Evolutionary conservation across 1,140 invertebrate genomes (phyloP).

Genomic region (Gryon sp.): DNA sequence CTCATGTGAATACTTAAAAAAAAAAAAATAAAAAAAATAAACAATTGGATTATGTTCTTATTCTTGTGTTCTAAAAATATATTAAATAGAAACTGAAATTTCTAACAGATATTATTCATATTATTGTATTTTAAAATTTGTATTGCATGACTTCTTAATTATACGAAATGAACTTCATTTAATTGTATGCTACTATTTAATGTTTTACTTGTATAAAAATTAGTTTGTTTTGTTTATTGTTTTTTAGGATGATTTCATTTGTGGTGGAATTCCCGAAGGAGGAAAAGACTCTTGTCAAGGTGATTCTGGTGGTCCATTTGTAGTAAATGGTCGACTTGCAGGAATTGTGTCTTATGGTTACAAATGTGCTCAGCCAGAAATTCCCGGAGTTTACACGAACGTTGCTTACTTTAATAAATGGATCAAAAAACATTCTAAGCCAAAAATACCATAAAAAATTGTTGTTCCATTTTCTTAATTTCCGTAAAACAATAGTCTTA

Average conservation of each 20-base stretch:
- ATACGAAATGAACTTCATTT: too few relatives aligned
- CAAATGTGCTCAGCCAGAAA: conserved; percentile 16
- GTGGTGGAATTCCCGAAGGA: conserved; percentile 41
- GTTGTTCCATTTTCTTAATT: too few relatives aligned
- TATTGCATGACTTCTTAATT: too few relatives aligned
- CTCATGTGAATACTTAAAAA: too few relatives aligned
- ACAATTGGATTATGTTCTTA: too few relatives aligned
- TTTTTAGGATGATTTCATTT: conserved; percentile 39
- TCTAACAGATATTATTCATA: too few relatives aligned
- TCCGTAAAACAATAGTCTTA: too few relatives aligned
- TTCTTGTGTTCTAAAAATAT: too few relatives aligned
- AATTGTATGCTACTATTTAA: not conserved
- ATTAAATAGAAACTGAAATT: too few relatives aligned
- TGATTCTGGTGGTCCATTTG: conserved; percentile 51
- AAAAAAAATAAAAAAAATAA: too few relatives aligned
- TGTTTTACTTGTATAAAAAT: not conserved
- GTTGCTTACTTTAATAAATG: conserved; percentile 30
- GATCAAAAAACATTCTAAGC: conserved; percentile 11
- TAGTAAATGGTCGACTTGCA: conserved; percentile 26
- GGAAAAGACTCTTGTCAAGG: conserved; percentile 57
- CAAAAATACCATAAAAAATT: not conserved
- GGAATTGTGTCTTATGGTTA: conserved; percentile 46
- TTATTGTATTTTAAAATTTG: too few relatives aligned
- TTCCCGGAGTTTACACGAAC: conserved; percentile 47
- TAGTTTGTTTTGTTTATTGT: not conserved